These are phyloP conservation scores for Nasonia vitripennis DNA, from an alignment of 1,140 invertebrate species.

Conservation along the genomic window DNA sequence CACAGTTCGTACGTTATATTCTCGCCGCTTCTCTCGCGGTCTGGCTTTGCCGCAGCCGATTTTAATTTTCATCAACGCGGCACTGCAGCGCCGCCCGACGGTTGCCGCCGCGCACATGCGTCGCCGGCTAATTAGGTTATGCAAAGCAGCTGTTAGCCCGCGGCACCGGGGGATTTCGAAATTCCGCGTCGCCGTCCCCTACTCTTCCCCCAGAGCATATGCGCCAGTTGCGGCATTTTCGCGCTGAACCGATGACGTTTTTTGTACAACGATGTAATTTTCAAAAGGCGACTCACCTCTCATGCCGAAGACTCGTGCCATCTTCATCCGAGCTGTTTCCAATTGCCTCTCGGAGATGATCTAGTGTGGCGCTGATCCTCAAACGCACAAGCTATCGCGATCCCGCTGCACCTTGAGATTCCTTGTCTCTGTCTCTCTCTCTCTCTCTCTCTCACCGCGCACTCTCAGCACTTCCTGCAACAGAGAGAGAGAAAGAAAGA, in stretches of 20 bases:
- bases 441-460: conserved; percentile 46
- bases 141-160: conserved; percentile 59
- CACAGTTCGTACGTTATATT: no score
- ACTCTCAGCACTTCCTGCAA: conserved; percentile 50
- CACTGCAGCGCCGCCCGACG: background rate
- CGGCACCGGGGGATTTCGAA: conserved; percentile 34
- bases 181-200: conserved; percentile 16
- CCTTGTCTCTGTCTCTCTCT: conserved; percentile 52
- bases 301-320: conserved; percentile 60
- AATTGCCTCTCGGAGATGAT: conserved; percentile 41
- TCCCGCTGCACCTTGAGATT: background rate
- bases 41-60: conserved; percentile 19
- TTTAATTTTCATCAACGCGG: conserved; percentile 54
- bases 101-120: conserved; percentile 20
- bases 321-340: conserved; percentile 49
- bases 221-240: background rate
- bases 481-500: background rate
- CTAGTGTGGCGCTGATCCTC: conserved; percentile 42
- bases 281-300: conserved; percentile 59
- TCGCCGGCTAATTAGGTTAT: conserved; percentile 62
- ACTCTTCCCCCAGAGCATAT: background rate
- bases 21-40: background rate
- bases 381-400: conserved; percentile 22
- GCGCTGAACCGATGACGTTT: background rate
- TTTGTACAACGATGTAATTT: background rate